Base-by-base conservation (phyloP, 2,113 vertebrate species). In the Chunga burmeisteri region DNA sequence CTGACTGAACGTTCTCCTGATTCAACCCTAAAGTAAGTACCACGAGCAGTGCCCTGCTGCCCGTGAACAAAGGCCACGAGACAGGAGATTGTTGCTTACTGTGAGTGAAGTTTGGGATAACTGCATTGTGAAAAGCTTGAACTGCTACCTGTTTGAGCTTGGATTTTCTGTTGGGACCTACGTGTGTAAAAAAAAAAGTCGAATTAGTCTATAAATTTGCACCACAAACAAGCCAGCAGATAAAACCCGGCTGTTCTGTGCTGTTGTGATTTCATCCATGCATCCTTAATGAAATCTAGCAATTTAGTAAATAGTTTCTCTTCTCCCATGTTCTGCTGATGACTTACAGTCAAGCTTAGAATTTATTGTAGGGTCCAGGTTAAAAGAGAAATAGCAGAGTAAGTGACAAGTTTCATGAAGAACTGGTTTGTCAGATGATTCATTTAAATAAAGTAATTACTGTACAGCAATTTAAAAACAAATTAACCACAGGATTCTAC, bases 361-460 rank as follows among this genome's bases (percentile, higher is more conserved):
- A 81, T 91, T 55, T 52, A 85, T 78, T 73, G 63, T 78, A 74
- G 90, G 68, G 71, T 58, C 84, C 80, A 86, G 40, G 68, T 82
- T 94, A 95, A 95, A 95, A 86, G 73, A 88, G 89, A 96, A 97
- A 90, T 20, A 75, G 68, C 40, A 47, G 74, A 91, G n/a, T 56
- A 75, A 90, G 52, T 56, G 87, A 86, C 70, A 84, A 89, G 26
- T 87, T 65, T 86, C 89, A 92, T 79, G 55, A 74, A 94, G 79
- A 95, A 34, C 18, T 5, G 1, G n/a, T 68, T 84, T 95, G 71
- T 75, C 87, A 86, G 72, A 68, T 85, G 67, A 71, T 94, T 82
- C 65, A 70, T 96, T 96, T 95, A 72, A 95, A 93, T 75, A 88
- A 95, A 94, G 66, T 81, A 93, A 95, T 90, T 83, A 94, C 71